Evolutionary conservation across 1,140 invertebrate genomes (phyloP).

Genomic region (Copidosoma floridanum): DNA sequence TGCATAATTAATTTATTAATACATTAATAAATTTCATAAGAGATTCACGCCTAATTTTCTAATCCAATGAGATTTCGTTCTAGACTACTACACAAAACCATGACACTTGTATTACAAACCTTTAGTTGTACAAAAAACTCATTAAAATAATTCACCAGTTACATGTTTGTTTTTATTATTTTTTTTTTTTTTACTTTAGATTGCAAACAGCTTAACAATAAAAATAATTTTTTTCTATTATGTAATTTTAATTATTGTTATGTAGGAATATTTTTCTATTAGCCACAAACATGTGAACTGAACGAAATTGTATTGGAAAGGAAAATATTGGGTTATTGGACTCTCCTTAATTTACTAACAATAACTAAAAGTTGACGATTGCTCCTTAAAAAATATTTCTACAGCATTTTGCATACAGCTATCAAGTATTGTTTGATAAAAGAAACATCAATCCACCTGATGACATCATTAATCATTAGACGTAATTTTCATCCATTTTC

Average conservation of each 20-base stretch:
- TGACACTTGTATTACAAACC: no score
- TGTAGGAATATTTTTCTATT: no score
- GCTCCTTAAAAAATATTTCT: background rate
- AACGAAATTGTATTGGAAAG: conserved; percentile 12
- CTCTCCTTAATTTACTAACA: conserved; percentile 19
- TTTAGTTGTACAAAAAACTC: background rate
- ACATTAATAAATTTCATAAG: conserved; percentile 20
- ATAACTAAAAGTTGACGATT: conserved; percentile 11
- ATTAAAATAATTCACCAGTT: background rate
- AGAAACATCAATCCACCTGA: conserved; percentile 7
- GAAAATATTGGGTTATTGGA: conserved; percentile 16
- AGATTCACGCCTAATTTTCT: conserved; percentile 1
- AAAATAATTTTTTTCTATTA: background rate
- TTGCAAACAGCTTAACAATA: background rate
- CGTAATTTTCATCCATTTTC: conserved; percentile 42
- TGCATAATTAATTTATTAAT: conserved; percentile 18
- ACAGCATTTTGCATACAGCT: conserved; percentile 13
- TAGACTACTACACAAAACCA: no score
- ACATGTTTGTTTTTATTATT: no score
- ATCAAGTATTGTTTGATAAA: conserved; percentile 10
- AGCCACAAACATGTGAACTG: no score
- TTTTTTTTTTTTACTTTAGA: background rate
- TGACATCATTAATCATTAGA: conserved; percentile 33
- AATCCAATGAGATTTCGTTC: conserved; percentile 15
- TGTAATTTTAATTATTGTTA: no score